Base-by-base conservation (phyloP, 2,113 vertebrate species). In the Chionomys nivalis region DNA sequence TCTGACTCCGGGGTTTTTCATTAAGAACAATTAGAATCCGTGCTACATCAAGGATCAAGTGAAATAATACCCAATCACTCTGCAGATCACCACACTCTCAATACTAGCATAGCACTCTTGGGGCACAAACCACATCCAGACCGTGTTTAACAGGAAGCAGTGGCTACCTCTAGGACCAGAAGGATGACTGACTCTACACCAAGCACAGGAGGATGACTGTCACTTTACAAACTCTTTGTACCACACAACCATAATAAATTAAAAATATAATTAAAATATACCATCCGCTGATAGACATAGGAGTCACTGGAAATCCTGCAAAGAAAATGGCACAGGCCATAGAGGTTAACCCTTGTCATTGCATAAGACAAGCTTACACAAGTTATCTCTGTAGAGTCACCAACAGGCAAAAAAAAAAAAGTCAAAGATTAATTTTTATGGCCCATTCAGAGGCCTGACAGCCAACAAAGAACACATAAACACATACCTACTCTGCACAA, bases 291-390 rank as follows among this genome's bases (percentile, higher is more conserved):
- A 33, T 21, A 39, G 83, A 85, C 47, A 89, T 1, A 17, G 39
- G 63, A 52, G 42, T 76, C 42, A 31, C 1, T 72, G n/a, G 23
- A 92, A 95, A n/a, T 61, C 58, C 82, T 26, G 63, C 63, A 73
- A 72, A 91, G 72, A 90, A 96, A 95, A 96, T 24, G 82, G 90
- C 79, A 88, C 77, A 89, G 79, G 66, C 39, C 39, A 36, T 0
- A 19, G 81, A 95, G 91, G 77, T 75, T 87, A 96, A 52, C 89
- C 87, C 66, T 76, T 49, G 0, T 75, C 66, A 91, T 11, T 75
- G 79, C 42, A 9, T 5, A 52, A 49, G 87, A 87, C 95, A 96
- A 87, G 97, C 68, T 96, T 92, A 36, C 23, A 76, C 83, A 82
- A 44, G 93, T 55, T 77, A 3, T 44, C 68, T 73, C 66, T 21